phyloP scores from a whole-genome alignment of 2,113 vertebrate genomes.

The Alethe castanea region DNA sequence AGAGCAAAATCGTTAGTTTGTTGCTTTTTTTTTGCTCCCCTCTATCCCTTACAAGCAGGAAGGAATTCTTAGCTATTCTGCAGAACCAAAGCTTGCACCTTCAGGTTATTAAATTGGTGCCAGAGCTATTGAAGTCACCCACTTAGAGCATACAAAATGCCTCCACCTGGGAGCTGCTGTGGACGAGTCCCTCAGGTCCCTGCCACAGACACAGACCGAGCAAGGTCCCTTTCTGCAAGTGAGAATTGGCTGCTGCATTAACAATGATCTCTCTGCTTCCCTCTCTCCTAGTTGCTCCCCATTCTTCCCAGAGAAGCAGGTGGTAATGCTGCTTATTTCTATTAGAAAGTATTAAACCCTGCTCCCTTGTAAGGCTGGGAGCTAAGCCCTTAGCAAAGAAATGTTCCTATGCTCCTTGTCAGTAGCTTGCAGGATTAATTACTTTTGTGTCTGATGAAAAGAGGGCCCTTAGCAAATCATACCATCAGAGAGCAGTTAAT shows the following conservation, averaged over 20 bases:
- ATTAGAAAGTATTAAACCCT: not conserved
- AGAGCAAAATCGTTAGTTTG: not conserved
- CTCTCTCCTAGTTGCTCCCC: not conserved
- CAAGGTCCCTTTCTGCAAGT: fast-evolving
- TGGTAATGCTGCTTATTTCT: not conserved
- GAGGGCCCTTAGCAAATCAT: not conserved
- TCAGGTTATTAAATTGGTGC: not conserved
- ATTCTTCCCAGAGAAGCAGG: not conserved
- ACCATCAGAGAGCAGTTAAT: not conserved
- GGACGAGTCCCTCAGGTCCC: not conserved
- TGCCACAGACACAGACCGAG: fast-evolving
- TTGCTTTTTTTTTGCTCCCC: not conserved
- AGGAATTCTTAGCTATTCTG: not conserved
- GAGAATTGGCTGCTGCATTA: not conserved
- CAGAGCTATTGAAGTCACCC: not conserved
- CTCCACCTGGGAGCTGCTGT: not conserved
- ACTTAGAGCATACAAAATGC: not conserved
- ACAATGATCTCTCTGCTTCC: not conserved
- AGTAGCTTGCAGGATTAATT: not conserved
- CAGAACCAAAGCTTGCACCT: not conserved
- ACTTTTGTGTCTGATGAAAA: not conserved
- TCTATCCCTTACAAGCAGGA: not conserved
- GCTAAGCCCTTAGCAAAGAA: not conserved
- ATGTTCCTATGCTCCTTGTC: not conserved
- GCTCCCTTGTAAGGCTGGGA: not conserved